Evolutionary conservation across 2,797 vertebrate genomes (phyloP).

Genomic region (Tenualosa ilisha): DNA sequence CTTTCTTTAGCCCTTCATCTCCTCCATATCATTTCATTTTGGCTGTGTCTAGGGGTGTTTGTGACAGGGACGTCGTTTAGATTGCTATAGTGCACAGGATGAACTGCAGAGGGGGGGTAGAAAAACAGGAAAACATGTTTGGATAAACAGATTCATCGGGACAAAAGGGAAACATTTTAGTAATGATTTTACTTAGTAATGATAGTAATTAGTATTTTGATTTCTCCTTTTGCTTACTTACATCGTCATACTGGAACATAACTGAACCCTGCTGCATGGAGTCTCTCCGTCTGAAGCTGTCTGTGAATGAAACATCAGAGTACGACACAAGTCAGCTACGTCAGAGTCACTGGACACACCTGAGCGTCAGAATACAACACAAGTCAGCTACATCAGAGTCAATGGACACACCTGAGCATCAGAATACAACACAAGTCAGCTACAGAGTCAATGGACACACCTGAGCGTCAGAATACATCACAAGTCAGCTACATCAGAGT

Average conservation of each 20-base stretch:
- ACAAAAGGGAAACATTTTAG: not conserved
- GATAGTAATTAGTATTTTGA: not conserved
- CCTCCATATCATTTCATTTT: not conserved
- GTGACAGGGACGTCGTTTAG: conserved; percentile 55
- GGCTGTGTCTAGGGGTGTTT: not conserved
- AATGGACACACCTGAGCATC: too few relatives aligned
- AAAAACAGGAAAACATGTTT: not conserved
- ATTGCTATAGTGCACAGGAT: conserved; percentile 82
- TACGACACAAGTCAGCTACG: not conserved
- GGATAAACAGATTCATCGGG: not conserved
- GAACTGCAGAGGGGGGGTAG: conserved; percentile 69
- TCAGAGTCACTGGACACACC: too few relatives aligned
- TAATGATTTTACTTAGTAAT: too few relatives aligned
- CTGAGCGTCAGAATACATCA: too few relatives aligned
- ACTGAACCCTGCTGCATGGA: conserved; percentile 84
- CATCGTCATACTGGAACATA: conserved; percentile 88
- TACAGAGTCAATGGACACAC: too few relatives aligned
- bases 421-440: too few relatives aligned
- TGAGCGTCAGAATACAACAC: too few relatives aligned
- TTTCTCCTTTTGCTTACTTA: conserved; percentile 64
- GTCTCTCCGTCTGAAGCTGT: conserved; percentile 84
- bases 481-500: not conserved
- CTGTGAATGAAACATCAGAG: conserved; percentile 60
- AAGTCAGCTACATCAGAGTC: too few relatives aligned
- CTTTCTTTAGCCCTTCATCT: not conserved